A percentile compares a stretch with the other conserved stretches of the same genome.
Conservation (phyloP, 2,797 vertebrate genomes). For the Miichthys miiuy region DNA sequence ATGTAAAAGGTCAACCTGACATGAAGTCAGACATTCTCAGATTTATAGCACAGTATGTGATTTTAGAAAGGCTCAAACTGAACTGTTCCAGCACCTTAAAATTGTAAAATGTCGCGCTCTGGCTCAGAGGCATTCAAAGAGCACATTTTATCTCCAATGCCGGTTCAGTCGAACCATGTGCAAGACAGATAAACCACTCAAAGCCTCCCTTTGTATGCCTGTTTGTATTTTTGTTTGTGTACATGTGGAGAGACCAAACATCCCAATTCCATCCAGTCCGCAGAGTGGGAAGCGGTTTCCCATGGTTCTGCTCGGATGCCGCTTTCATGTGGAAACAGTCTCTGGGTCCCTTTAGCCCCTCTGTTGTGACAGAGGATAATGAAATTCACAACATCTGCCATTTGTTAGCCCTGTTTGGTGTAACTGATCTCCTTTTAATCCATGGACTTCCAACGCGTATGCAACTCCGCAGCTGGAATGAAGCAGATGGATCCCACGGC, state of each 20-base stretch:
- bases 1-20: constrained; percentile 7
- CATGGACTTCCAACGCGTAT: constrained; percentile 68
- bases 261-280: constrained; percentile 61
- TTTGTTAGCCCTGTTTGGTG: constrained; percentile 82
- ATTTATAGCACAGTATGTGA: background rate
- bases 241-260: constrained; percentile 67
- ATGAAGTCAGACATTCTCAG: constrained; percentile 2
- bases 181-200: constrained; percentile 69
- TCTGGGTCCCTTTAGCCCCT: constrained; percentile 71
- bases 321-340: constrained; percentile 81
- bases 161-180: constrained; percentile 66
- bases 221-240: constrained; percentile 75
- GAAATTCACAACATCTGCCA: constrained; percentile 84
- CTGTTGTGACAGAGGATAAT: constrained; percentile 82
- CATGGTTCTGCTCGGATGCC: constrained; percentile 70
- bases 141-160: constrained; percentile 45
- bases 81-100: constrained; percentile 44
- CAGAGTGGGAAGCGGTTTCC: constrained; percentile 68
- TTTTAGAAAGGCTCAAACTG: constrained; percentile 33
- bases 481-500: constrained; percentile 73
- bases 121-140: constrained; percentile 35
- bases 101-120: constrained; percentile 12
- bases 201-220: constrained; percentile 62
- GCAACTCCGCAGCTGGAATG: constrained; percentile 68
- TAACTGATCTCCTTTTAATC: constrained; percentile 82